Evolutionary conservation across 2,888 invertebrate species (phyloP), one percentile per base, ranked within the genome.

Genomic region (Cephus runcator): DNA sequence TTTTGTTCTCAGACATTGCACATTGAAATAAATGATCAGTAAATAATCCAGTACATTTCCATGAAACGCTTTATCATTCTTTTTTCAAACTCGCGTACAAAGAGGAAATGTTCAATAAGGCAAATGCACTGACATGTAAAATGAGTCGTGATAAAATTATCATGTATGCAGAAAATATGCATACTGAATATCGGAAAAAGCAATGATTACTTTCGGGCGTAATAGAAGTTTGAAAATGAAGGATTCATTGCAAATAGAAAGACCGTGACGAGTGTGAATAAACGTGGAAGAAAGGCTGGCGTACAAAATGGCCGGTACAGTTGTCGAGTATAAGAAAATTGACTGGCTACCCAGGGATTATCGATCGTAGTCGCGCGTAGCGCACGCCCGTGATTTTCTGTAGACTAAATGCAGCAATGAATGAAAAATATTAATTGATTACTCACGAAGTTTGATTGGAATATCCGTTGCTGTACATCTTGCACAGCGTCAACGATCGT

Each of bases 401-500:
- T n/a, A 71, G 71, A 71, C 23, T 15, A 9, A 71, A 33, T 71
- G 23, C 34, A 30, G 23, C 71, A 4, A 30, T 33, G 15, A 71
- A 34, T 71, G 11, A 71, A 30, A 33, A 71, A 34, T 69, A n/a
- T 69, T n/a, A 71, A 69, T 76, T 71, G n/a, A 73, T 79, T 82
- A 88, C 90, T 87, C 83, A 91, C 91, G 90, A 89, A 83, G 87
- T 88, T 84, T 90, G 90, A 87, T 87, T 88, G 84, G 88, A 86
- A 85, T 90, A 91, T 83, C 87, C 87, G 86, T 88, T 90, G 84
- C 81, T 88, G 83, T 90, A 90, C 91, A 91, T 91, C 80, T 85
- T 80, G 83, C 81, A 83, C 80, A 79, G 76, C 80, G 56, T 56
- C 56, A 56, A 56, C 56, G 56, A 56, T 56, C 56, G 56, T 56